phyloP scores from a whole-genome alignment of 2,113 vertebrate genomes.

The human (Homo sapiens) region GRCh38 chr6:34041501-34042000 shows the following conservation, averaged over 20 bases:
- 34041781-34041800: background rate
- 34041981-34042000: no score
- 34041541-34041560: background rate
- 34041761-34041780: background rate
- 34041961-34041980: background rate
- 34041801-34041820: background rate
- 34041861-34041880: background rate
- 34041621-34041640: background rate
- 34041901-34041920: background rate
- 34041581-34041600: background rate
- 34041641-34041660: background rate
- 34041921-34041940: background rate
- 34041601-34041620: background rate
- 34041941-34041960: background rate
- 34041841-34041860: background rate
- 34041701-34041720: background rate
- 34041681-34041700: background rate
- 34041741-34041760: background rate
- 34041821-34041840: background rate
- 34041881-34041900: background rate
- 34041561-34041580: background rate
- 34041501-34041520: background rate
- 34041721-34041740: no score
- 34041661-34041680: fast-evolving
- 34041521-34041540: background rate